Conservation (phyloP, 2,113 vertebrate genomes). For the Macrotis lagotis region DNA sequence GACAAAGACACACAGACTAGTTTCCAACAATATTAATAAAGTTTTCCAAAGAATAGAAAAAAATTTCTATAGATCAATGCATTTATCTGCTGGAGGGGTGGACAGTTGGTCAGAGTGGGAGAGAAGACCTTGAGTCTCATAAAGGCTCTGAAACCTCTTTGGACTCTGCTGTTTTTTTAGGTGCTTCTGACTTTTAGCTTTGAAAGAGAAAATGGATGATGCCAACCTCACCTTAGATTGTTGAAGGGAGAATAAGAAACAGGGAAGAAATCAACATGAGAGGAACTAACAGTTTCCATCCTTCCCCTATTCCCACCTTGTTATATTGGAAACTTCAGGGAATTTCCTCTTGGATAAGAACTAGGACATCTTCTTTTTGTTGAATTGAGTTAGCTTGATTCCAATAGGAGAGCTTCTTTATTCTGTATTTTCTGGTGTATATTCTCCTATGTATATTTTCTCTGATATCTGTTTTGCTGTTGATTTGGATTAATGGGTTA, state of each 20-base stretch:
- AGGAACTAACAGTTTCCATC: not conserved
- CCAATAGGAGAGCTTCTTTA: not conserved
- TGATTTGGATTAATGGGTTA: not conserved
- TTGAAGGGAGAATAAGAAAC: not conserved
- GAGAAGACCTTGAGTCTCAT: not conserved
- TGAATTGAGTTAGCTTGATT: not conserved
- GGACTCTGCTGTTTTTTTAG: not conserved
- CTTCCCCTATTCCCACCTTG: not conserved
- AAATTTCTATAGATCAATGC: not conserved
- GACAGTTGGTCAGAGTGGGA: not conserved
- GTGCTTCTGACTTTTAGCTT: not conserved
- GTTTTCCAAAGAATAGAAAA: not conserved
- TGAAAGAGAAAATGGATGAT: not conserved
- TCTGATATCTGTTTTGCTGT: not conserved
- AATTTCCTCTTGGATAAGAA: not conserved
- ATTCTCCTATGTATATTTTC: not conserved
- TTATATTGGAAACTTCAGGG: not conserved
- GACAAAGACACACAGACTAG: not conserved
- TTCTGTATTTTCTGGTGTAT: not conserved
- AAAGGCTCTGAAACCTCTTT: not conserved
- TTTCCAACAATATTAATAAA: not conserved
- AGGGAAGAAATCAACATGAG: not conserved
- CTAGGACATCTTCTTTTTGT: not conserved
- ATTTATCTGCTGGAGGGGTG: not conserved
- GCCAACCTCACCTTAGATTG: not conserved